phyloP scores from a whole-genome alignment of 2,888 invertebrate genomes.

The Odontomyia ornata region DNA sequence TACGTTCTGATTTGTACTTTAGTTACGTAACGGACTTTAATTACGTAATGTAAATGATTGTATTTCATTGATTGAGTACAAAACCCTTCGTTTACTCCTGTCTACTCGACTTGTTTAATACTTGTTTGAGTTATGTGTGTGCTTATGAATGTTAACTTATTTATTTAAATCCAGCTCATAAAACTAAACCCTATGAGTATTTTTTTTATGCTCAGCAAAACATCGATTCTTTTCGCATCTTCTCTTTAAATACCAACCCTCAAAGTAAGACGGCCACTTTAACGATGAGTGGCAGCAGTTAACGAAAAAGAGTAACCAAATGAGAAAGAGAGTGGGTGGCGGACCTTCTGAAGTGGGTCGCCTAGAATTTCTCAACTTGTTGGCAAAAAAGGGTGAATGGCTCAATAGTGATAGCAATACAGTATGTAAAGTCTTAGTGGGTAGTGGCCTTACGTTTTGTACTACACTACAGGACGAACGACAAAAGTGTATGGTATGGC shows the following conservation, averaged over 20 bases:
- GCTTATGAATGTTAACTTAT: too few species aligned
- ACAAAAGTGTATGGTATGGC: constrained; percentile 29
- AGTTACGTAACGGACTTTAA: too few species aligned
- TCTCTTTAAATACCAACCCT: background rate
- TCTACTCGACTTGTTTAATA: too few species aligned
- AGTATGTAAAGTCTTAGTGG: constrained; percentile 2
- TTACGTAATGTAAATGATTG: too few species aligned
- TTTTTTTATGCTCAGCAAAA: too few species aligned
- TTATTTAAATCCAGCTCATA: too few species aligned
- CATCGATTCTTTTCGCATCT: background rate
- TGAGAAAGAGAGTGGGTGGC: background rate
- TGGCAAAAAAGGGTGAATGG: constrained; percentile 37
- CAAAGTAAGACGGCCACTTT: background rate
- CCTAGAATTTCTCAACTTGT: constrained; percentile 29
- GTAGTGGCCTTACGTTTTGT: constrained; percentile 18
- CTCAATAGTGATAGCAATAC: constrained; percentile 23
- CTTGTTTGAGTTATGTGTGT: too few species aligned
- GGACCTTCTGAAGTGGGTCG: constrained; percentile 32
- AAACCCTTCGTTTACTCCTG: too few species aligned
- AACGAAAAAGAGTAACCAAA: constrained; percentile 32
- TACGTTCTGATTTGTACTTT: too few species aligned
- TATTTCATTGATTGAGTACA: too few species aligned
- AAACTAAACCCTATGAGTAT: too few species aligned
- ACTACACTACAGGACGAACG: background rate
- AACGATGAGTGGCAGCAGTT: constrained; percentile 8